phyloP scores from a whole-genome alignment of 2,888 invertebrate species.

The Macrosiphum euphorbiae region DNA sequence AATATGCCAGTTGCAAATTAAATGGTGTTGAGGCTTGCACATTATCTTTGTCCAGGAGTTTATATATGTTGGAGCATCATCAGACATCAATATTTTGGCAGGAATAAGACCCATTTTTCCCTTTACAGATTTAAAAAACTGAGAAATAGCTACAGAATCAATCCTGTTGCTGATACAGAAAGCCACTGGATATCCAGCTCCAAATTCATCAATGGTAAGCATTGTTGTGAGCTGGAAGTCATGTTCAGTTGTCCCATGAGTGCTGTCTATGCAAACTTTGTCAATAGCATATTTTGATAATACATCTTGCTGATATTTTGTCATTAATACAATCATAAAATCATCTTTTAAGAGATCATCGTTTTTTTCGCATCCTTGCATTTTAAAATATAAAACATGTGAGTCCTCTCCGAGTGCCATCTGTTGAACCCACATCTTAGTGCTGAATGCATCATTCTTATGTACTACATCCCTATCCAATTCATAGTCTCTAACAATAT shows the following conservation, averaged over 20 bases:
- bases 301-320: conserved; percentile 32
- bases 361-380: conserved; percentile 21
- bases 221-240: conserved; percentile 48
- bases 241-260: conserved; percentile 61
- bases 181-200: conserved; percentile 23
- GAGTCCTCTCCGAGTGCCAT: conserved; percentile 10
- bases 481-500: conserved; percentile 15
- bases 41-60: conserved; percentile 9
- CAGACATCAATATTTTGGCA: conserved; percentile 19
- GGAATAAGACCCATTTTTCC: conserved; percentile 31
- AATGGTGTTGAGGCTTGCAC: not conserved
- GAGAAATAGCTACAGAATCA: conserved; percentile 18
- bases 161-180: conserved; percentile 19
- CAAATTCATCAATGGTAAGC: conserved; percentile 51
- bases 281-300: conserved; percentile 44
- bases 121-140: conserved; percentile 30
- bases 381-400: conserved; percentile 26
- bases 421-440: conserved; percentile 33
- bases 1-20: conserved; percentile 28
- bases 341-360: conserved; percentile 8
- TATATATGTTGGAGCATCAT: conserved; percentile 7
- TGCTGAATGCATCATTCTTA: conserved; percentile 31
- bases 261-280: not conserved
- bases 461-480: conserved; percentile 21
- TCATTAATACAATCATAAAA: conserved; percentile 47